Evolutionary conservation across 2,113 vertebrate genomes (phyloP).

Genomic region (Physeter macrocephalus): DNA sequence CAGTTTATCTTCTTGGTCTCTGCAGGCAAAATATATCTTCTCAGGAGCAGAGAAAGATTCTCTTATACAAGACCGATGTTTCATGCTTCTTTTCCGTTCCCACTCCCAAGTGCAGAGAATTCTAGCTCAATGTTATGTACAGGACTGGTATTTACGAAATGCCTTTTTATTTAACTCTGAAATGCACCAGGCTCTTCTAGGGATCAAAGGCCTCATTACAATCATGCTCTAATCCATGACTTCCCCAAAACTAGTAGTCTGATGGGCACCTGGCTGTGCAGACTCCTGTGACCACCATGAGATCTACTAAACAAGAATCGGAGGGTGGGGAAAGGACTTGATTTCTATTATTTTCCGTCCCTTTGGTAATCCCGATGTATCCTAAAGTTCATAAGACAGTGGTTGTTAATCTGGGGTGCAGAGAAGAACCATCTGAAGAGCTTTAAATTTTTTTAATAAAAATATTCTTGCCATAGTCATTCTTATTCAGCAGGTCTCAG

Average conservation of each 20-base stretch:
- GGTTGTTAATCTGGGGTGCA: neutral
- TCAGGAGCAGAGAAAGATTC: neutral
- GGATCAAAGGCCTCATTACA: neutral
- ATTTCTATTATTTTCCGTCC: neutral
- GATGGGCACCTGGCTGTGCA: neutral
- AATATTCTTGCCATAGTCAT: neutral
- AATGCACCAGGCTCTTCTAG: neutral
- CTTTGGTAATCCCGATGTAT: neutral
- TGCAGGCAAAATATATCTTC: neutral
- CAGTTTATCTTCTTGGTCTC: neutral
- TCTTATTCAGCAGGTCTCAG: neutral
- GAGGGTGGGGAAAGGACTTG: neutral
- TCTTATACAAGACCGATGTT: neutral
- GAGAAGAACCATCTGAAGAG: neutral
- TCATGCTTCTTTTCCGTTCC: neutral
- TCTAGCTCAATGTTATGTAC: neutral
- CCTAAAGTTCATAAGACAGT: neutral
- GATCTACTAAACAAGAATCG: neutral
- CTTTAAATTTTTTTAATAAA: neutral
- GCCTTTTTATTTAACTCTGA: neutral
- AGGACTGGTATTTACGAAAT: neutral
- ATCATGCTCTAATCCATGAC: neutral
- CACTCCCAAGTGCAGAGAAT: neutral
- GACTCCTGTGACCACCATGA: neutral
- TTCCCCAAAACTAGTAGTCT: neutral